phyloP scores from a whole-genome alignment of 2,797 vertebrate species.

The Poecilia picta region DNA sequence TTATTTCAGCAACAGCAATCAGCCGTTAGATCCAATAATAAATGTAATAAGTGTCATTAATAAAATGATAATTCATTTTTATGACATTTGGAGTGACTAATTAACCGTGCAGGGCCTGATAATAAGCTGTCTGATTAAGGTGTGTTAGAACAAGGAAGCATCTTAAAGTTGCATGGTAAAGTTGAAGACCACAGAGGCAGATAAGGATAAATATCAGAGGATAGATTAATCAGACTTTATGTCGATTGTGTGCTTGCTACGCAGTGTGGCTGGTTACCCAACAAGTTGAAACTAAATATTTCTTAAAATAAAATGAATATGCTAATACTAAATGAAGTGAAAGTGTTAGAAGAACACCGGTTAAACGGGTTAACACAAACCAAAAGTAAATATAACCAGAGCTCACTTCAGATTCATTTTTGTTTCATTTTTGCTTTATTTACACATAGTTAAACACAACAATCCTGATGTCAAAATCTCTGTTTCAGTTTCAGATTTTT shows the following conservation, averaged over 20 bases:
- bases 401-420: not conserved
- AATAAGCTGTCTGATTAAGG: not conserved
- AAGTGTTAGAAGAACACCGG: not conserved
- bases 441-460: not conserved
- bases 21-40: no score
- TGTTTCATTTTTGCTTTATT: not conserved
- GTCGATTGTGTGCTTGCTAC: not conserved
- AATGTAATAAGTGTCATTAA: no score
- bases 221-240: not conserved
- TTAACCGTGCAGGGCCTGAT: not conserved
- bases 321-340: no score
- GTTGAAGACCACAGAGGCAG: not conserved
- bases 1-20: no score
- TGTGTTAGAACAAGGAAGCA: not conserved
- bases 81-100: not conserved
- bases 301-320: no score
- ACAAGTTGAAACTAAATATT: not conserved
- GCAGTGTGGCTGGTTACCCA: not conserved
- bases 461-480: not conserved
- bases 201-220: not conserved
- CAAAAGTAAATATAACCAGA: not conserved
- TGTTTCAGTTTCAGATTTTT: slow-evolving; percentile 13
- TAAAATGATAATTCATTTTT: no score
- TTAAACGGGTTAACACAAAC: not conserved
- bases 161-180: not conserved